Evolutionary conservation across 2,888 invertebrate genomes (phyloP), one percentile per base, ranked within the genome.

Genomic region (Apocheima hispidaria): DNA sequence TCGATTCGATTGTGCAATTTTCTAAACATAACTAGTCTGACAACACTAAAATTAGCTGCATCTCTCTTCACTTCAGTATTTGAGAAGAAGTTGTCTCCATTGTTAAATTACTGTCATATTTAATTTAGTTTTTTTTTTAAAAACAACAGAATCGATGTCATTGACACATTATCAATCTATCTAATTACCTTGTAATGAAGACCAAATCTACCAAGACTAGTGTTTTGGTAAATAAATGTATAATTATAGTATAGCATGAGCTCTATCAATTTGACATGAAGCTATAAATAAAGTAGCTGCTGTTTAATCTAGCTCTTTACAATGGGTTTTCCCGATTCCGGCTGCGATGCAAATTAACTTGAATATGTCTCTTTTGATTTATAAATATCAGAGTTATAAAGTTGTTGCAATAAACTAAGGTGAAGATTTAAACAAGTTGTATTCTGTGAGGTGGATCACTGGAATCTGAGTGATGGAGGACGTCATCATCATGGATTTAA

Each of bases 301-400:
- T 16, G 48, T 48, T 52, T 56, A 52, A 62, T 58, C 36, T 26
- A 20, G 16, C 33, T 28, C 44, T 46, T 51, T 38, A 51, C 59
- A 52, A 40, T 52, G 59, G 46, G 52, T 36, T 52, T 44, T 20
- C n/a, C 52, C 38, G 2, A 48, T 40, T 33, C 33, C 38, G 28
- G 18, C 30, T 48, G 33, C 7, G n/a, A 16, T 40, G 23, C 52
- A 23, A 58, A 57, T 50, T 44, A 50, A 36, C 20, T 58, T 12
- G n/a, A 12, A 36, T 20, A 55, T 48, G 30, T n/a, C n/a, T n/a
- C 23, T 49, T 49, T 49, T 49, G 49, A 49, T 49, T 49, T 49
- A 49, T 35, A 36, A 49, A 49, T 44, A 16, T 10, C 4, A 44
- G 10, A 44, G 28, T 16, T 44, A 12, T 28, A 28, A 44, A 44